Base-by-base conservation (phyloP, 2,888 invertebrate genomes). In the Stegana nigrithorax region DNA sequence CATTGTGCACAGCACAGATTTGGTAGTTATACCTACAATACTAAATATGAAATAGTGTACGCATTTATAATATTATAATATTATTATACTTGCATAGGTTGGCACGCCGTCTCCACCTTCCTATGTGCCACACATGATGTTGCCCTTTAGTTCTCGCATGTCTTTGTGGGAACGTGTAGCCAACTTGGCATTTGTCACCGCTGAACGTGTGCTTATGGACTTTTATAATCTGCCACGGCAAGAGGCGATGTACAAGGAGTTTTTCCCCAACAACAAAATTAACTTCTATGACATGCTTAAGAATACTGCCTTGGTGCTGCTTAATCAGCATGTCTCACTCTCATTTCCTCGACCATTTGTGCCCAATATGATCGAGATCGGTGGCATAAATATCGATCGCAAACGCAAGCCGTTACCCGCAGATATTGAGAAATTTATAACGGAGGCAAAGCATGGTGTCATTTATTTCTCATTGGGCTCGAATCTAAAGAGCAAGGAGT, bases 401-500 rank as follows among this genome's bases (percentile, higher is more conserved):
- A 67, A 72, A 25, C 55, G 60, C 2, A 70, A 68, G 1, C 71
- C 75, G n/a, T 58, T 82, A 5, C 80, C 82, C 1, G 57, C 19
- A 25, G 77, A 83, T 57, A 72, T 85, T 17, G 70, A 83, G 62
- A 67, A 70, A 29, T 84, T 83, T 58, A 61, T 87, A 2, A 84
- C 86, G 63, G 73, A 74, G 5, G 83, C 85, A 1, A 70, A 66
- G 39, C 70, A 86, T 62, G 87, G 87, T 12, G 85, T 79, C 2
- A 77, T 87, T 5, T 83, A 84, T 64, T 86, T 86, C 67, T 83
- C 85, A 1, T 76, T 87, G 78, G 87, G 87, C 19, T 77, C 80
- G 4, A 80, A 78, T 68, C 42, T 81, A 1, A 72, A 73, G 50
- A 66, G 74, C 6, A 72, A 66, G 42, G 62, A 64, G 50, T 56